A percentile compares a stretch with the other conserved stretches of the same genome.
Evolutionary conservation across 2,113 vertebrate species (phyloP).

Genomic region (Lonchura striata): DNA sequence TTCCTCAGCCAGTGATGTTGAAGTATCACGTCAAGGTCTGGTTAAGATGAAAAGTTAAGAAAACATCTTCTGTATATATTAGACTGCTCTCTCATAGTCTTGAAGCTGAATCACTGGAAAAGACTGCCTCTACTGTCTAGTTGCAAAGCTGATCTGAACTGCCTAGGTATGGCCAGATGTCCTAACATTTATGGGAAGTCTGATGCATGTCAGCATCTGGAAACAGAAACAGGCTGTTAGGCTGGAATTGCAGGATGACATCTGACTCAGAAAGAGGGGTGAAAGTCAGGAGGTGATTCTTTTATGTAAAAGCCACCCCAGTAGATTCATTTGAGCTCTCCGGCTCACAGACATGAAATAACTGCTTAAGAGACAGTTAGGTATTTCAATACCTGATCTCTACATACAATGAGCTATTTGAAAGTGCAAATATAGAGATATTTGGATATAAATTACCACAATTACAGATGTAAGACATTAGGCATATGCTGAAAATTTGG

Average conservation of each 20-base stretch:
- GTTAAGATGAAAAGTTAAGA: constrained; percentile 61
- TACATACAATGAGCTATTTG: neutral
- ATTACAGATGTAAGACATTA: neutral
- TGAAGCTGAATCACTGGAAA: constrained; percentile 55
- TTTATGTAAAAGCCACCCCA: neutral
- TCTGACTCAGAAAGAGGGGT: neutral
- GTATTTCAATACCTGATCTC: neutral
- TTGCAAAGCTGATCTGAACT: neutral
- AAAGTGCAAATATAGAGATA: neutral
- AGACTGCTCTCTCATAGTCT: constrained; percentile 38
- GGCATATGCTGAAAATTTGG: neutral
- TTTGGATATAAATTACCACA: neutral
- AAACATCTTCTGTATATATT: constrained; percentile 49
- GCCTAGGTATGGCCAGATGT: neutral
- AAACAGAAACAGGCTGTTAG: neutral
- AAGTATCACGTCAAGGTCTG: constrained; percentile 28
- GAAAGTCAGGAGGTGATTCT: neutral
- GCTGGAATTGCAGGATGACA: neutral
- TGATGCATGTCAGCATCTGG: constrained; percentile 16
- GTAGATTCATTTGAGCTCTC: neutral
- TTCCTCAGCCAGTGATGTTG: constrained; percentile 26
- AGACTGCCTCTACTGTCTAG: constrained; percentile 40
- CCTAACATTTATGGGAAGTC: neutral
- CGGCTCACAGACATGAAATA: neutral
- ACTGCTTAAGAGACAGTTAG: neutral